A percentile compares a stretch with the other conserved stretches of the same genome.
Conservation (phyloP, 2,797 vertebrate genomes). For the Coendou prehensilis region DNA sequence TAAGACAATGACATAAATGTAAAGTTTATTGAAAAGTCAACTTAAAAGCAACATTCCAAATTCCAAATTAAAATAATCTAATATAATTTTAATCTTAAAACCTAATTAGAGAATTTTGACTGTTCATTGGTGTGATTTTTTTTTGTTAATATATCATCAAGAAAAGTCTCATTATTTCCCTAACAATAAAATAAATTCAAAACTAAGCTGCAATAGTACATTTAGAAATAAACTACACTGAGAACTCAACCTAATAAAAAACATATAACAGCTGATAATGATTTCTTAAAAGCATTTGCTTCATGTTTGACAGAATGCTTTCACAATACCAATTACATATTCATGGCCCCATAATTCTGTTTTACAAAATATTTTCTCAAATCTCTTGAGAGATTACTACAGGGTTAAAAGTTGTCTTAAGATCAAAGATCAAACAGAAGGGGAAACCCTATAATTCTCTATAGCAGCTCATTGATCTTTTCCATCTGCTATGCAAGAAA, state of each 20-base stretch:
- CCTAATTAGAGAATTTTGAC: slow-evolving; percentile 49
- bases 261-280: slow-evolving; percentile 57
- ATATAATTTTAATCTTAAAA: slow-evolving; percentile 71
- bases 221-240: slow-evolving; percentile 65
- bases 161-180: slow-evolving; percentile 71
- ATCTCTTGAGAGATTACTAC: slow-evolving; percentile 67
- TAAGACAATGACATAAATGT: slow-evolving; percentile 65
- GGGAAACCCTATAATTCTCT: slow-evolving; percentile 50
- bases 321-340: slow-evolving; percentile 54
- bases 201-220: slow-evolving; percentile 71
- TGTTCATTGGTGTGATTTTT: slow-evolving; percentile 42
- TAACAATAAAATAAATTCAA: slow-evolving; percentile 72
- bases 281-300: slow-evolving; percentile 72
- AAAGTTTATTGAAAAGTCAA: slow-evolving; percentile 64
- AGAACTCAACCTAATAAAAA: slow-evolving; percentile 77
- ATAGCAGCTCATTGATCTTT: slow-evolving; percentile 62
- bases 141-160: slow-evolving; percentile 51
- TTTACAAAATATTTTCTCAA: slow-evolving; percentile 73
- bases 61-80: slow-evolving; percentile 64
- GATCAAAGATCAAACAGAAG: slow-evolving; percentile 77
- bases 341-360: slow-evolving; percentile 73
- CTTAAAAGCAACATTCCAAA: slow-evolving; percentile 64
- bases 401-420: slow-evolving; percentile 80
- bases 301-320: slow-evolving; percentile 70
- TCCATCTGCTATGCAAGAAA: slow-evolving; percentile 64